phyloP scores from a whole-genome alignment of 2,888 invertebrate genomes.

The Xestobium rufovillosum region DNA sequence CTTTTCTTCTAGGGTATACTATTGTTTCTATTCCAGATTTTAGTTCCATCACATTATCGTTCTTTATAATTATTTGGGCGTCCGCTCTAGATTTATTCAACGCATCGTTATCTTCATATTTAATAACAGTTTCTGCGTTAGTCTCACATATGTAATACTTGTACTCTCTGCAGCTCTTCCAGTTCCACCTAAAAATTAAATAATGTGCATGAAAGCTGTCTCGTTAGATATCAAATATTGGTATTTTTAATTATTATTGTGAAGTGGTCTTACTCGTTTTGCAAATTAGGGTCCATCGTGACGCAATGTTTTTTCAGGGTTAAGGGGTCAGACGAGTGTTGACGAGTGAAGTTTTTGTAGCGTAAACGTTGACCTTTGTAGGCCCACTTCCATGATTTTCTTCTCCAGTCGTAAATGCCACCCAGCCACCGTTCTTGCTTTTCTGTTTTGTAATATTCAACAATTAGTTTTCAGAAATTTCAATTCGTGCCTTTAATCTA shows the following conservation, averaged over 20 bases:
- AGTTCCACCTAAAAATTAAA: constrained; percentile 53
- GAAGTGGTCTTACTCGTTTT: too few species aligned
- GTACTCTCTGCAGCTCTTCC: constrained; percentile 51
- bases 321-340: not conserved
- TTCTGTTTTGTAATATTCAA: too few species aligned
- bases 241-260: too few species aligned
- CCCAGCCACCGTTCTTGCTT: constrained; percentile 5
- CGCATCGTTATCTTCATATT: constrained; percentile 7
- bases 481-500: too few species aligned
- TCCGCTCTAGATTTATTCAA: constrained; percentile 4
- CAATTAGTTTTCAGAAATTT: too few species aligned
- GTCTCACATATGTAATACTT: constrained; percentile 63
- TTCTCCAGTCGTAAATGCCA: constrained; percentile 5
- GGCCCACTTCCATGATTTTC: constrained; percentile 3
- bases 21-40: too few species aligned
- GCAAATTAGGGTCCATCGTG: constrained; percentile 55
- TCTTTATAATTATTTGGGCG: constrained; percentile 2
- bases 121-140: constrained; percentile 39
- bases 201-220: too few species aligned
- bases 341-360: constrained; percentile 1
- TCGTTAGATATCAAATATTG: too few species aligned
- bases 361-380: not conserved
- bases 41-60: too few species aligned
- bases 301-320: constrained; percentile 54
- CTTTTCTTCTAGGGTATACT: too few species aligned